A percentile compares a stretch with the other conserved stretches of the same genome.
These are phyloP conservation scores for Hydrochoerus hydrochaeris DNA, from an alignment of 2,113 vertebrate species.

Conservation along the genomic window DNA sequence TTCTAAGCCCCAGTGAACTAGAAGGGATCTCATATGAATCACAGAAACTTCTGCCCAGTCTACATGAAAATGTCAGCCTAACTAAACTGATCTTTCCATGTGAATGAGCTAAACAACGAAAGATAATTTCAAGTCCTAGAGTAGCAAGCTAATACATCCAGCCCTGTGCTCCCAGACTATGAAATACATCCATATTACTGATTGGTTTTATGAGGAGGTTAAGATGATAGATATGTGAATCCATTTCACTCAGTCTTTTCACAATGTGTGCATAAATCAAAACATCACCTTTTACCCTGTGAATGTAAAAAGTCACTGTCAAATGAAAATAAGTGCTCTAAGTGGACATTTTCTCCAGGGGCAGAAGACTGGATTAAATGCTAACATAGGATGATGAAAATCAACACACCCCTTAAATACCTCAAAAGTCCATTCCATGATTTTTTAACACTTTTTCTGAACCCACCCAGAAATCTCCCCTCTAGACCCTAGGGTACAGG, in stretches of 20 bases:
- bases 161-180: not conserved
- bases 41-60: not conserved
- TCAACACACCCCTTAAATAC: not conserved
- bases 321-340: not conserved
- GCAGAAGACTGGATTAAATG: not conserved
- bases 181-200: not conserved
- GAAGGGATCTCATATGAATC: not conserved
- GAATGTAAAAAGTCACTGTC: not conserved
- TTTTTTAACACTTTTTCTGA: not conserved
- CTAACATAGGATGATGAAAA: not conserved
- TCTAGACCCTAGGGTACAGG: fast-evolving
- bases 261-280: not conserved
- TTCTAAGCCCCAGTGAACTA: not conserved
- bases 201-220: not conserved
- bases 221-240: not conserved
- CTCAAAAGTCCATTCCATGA: not conserved
- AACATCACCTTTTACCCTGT: not conserved
- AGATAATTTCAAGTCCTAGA: not conserved
- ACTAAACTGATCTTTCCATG: not conserved
- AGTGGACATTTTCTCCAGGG: not conserved
- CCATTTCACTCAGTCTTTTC: not conserved
- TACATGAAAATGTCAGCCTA: not conserved
- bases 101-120: not conserved
- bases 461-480: not conserved
- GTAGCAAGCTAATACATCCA: not conserved